A percentile compares a stretch with the other conserved stretches of the same genome.
Conservation (phyloP, 2,113 vertebrate species). For the Triplophysa rosa region DNA sequence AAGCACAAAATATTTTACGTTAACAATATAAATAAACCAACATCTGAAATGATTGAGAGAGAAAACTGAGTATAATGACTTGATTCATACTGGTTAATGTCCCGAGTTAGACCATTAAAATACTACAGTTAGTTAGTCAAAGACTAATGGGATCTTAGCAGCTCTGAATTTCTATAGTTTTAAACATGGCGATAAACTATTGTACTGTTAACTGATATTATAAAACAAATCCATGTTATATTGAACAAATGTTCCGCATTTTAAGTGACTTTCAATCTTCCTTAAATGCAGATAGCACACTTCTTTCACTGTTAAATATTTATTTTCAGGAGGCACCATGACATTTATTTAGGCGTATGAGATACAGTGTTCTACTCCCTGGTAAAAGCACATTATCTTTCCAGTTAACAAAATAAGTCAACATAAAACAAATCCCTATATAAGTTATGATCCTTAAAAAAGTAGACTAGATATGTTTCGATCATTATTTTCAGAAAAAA, state of each 20-base stretch:
- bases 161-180: not conserved
- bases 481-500: not conserved
- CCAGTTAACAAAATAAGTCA: not conserved
- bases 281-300: not conserved
- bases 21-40: not conserved
- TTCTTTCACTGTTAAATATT: not conserved
- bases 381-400: conserved; percentile 4
- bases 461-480: not conserved
- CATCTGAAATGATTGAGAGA: conserved; percentile 8
- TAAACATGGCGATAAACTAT: not conserved
- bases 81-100: conserved; percentile 7
- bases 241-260: too few species aligned
- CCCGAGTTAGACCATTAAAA: not conserved
- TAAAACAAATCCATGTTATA: too few species aligned
- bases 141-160: not conserved
- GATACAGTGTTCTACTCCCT: conserved; percentile 17
- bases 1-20: not conserved
- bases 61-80: not conserved
- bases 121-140: not conserved
- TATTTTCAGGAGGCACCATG: not conserved
- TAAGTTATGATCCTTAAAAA: not conserved
- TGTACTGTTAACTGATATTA: too few species aligned
- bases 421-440: not conserved
- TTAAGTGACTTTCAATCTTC: not conserved
- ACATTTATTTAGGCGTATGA: not conserved